phyloP scores from a whole-genome alignment of 1,140 invertebrate species.

The Papilio aristodemus region DNA sequence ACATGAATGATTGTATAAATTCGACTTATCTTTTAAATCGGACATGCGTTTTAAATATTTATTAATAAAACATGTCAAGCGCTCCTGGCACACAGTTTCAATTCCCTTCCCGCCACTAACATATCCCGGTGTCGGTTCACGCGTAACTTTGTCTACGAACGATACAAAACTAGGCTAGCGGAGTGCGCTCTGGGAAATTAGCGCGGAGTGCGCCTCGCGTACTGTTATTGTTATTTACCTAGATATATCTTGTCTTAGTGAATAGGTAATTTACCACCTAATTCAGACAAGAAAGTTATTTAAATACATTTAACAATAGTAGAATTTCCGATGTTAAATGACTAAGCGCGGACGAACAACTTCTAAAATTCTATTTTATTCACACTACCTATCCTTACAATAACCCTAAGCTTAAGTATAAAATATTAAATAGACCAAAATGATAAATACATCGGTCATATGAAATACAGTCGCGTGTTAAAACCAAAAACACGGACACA shows the following conservation, averaged over 20 bases:
- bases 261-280: not conserved
- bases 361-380: too few relatives aligned
- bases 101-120: constrained; percentile 5
- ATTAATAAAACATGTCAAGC: constrained; percentile 1
- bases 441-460: too few relatives aligned
- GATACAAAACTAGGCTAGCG: constrained; percentile 10
- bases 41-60: constrained; percentile 5
- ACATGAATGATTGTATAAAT: not conserved
- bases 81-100: not conserved
- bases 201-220: not conserved
- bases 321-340: too few relatives aligned
- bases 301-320: not conserved
- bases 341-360: too few relatives aligned
- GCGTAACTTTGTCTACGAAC: constrained; percentile 18
- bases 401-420: too few relatives aligned
- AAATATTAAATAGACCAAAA: too few relatives aligned
- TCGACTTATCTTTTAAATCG: too few relatives aligned
- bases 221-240: constrained; percentile 15
- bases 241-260: not conserved
- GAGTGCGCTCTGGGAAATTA: constrained; percentile 18
- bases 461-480: too few relatives aligned
- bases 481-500: too few relatives aligned
- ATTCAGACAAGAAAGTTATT: not conserved
- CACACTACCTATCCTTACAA: too few relatives aligned
- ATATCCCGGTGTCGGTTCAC: constrained; percentile 6